A percentile compares a stretch with the other conserved stretches of the same genome.
Conservation (phyloP, 2,113 vertebrate genomes). For the Puntigrus tetrazona region DNA sequence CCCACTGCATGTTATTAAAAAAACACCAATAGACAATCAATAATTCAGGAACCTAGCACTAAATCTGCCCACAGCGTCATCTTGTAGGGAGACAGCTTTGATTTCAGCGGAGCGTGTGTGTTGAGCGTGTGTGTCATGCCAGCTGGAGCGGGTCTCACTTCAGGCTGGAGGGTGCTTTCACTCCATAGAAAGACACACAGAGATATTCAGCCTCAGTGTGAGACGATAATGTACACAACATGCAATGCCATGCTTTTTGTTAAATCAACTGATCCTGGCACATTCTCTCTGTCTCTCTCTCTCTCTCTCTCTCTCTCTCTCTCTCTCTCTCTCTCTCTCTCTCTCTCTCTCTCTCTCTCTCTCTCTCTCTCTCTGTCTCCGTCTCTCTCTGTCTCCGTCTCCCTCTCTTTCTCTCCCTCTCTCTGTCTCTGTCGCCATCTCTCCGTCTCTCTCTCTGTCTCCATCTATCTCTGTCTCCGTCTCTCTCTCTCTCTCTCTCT, state of each 20-base stretch:
- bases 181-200: background rate
- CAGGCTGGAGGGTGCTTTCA: background rate
- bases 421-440: too few relatives aligned
- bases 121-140: slow-evolving; percentile 14
- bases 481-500: background rate
- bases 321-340: background rate
- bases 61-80: background rate
- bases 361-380: background rate
- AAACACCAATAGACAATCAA: background rate
- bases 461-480: too few relatives aligned
- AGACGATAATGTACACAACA: background rate
- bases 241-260: background rate
- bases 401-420: background rate
- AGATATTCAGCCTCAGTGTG: background rate
- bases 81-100: slow-evolving; percentile 26
- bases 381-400: background rate
- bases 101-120: slow-evolving; percentile 30
- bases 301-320: background rate
- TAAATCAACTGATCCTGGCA: background rate
- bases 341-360: background rate
- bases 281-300: background rate
- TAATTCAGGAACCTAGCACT: background rate
- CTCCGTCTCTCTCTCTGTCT: background rate
- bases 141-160: slow-evolving; percentile 18
- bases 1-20: background rate